Base-by-base conservation (phyloP, 2,888 invertebrate species). In the Stenolophus ochropezus region DNA sequence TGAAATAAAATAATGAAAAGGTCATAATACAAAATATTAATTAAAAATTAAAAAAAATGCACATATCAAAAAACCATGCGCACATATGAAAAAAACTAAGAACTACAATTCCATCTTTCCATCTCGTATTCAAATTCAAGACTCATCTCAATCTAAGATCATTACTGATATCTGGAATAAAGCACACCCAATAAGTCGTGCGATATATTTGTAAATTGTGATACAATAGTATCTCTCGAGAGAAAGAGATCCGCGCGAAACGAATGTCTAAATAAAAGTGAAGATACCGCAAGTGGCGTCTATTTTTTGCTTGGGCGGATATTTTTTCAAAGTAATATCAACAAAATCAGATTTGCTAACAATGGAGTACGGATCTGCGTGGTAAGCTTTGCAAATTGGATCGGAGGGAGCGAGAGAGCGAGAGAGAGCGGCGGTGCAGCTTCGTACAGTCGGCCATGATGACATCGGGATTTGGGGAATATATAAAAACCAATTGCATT, bases 401-500 rank as follows among this genome's bases (percentile, higher is more conserved):
- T 84, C 81, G 74, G 81, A 77, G 69, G 53, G 81, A 82, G 82
- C 79, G 82, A 83, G 82, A 82, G 51, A n/a, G n/a, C n/a, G 65
- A 82, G 42, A 82, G 65, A 33, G 56, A 74, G 69, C 65, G 47
- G 65, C 47, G 65, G 65, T 69, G 80, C 47, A 58, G 80, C 71
- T 79, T 25, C 27, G 76, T 78, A 78, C 78, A 78, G 71, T 83
- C 83, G 83, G 84, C 85, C 84, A 86, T 85, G 85, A 86, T 86
- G 86, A 86, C 86, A 85, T 85, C 83, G 84, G 86, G 86, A 86
- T 86, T 86, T 86, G 82, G 84, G 82, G 85, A 86, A 86, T 86
- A 86, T 86, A 86, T 86, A 87, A 87, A 87, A 86, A 87, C 86
- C 87, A 87, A 87, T 86, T 87, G 86, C 87, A 87, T 86, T 86